Evolutionary conservation across 2,113 vertebrate genomes (phyloP), one percentile per base, ranked within the genome.

Genomic region (Capreolus pygargus): DNA sequence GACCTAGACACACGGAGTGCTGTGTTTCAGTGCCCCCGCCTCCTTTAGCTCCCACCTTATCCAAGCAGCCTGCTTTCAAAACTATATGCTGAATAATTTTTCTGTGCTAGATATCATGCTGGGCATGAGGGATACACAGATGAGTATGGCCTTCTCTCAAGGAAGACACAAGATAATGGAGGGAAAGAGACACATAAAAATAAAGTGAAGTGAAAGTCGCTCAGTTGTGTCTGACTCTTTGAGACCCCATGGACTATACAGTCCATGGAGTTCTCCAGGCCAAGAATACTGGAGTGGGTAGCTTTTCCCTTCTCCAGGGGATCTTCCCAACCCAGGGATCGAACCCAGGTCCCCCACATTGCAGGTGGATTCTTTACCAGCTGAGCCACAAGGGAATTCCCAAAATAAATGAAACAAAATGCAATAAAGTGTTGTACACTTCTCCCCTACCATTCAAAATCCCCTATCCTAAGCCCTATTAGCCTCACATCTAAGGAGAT

Each of bases 331-430:
- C 67, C 12, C 19, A 74, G 21, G 67, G 19, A 70, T 70, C 10
- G 5, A 70, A 70, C 19, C n/a, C 67, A 70, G 67, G 67, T 70
- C n/a, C 39, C 67, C 67, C 67, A 23, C n/a, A 70, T 39, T 70
- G n/a, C n/a, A 23, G 67, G 67, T 1, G 1, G 67, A 70, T 70
- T 70, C 67, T 70, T 39, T 39, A 70, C 67, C 67, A 70, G 67
- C n/a, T 39, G n/a, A 70, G 1, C 10, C 67, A 70, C n/a, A 70
- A 70, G 19, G n/a, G n/a, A 23, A 70, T 5, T n/a, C 67, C n/a
- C n/a, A 21, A 70, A 70, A 70, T 70, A 91, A 95, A 52, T 23
- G 64, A 96, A 98, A 82, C 36, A 84, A 93, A 91, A 45, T 84
- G 9, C 1, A 58, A 86, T 39, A 23, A 91, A 67, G 21, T 57